phyloP scores from a whole-genome alignment of 2,888 invertebrate genomes.

The Eilema caniola region DNA sequence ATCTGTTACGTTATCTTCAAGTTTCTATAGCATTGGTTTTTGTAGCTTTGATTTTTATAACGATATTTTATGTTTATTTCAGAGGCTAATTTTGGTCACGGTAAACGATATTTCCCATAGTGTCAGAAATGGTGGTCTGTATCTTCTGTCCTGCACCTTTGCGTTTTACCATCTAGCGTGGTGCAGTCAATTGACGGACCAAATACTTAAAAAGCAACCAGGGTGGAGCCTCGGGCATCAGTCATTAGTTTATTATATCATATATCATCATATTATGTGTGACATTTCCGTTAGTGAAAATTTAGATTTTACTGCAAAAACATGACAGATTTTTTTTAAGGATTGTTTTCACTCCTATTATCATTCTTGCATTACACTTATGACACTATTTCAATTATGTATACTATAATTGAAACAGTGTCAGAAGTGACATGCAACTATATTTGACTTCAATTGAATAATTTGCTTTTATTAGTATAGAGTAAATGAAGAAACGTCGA shows the following conservation, averaged over 20 bases:
- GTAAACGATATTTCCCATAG: no score
- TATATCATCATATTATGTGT: no score
- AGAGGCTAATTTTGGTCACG: no score
- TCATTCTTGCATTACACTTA: neutral
- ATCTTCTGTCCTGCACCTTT: no score
- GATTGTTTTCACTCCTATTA: neutral
- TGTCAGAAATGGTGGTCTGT: no score
- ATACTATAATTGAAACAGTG: no score
- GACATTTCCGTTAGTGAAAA: no score
- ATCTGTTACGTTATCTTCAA: neutral
- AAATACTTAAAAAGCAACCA: no score
- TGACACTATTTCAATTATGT: neutral
- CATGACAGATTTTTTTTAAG: neutral
- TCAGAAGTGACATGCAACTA: neutral
- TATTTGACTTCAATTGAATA: slow-evolving; percentile 40
- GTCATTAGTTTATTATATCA: no score
- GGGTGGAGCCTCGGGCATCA: no score
- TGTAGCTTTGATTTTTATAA: neutral
- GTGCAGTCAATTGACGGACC: no score
- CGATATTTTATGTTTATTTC: neutral
- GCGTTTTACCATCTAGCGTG: no score
- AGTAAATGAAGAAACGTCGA: slow-evolving; percentile 35
- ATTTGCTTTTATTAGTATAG: slow-evolving; percentile 53
- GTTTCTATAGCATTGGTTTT: neutral
- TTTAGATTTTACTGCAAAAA: neutral